Evolutionary conservation across 2,888 invertebrate species (phyloP).

Genomic region (Chrysodeixis includens): DNA sequence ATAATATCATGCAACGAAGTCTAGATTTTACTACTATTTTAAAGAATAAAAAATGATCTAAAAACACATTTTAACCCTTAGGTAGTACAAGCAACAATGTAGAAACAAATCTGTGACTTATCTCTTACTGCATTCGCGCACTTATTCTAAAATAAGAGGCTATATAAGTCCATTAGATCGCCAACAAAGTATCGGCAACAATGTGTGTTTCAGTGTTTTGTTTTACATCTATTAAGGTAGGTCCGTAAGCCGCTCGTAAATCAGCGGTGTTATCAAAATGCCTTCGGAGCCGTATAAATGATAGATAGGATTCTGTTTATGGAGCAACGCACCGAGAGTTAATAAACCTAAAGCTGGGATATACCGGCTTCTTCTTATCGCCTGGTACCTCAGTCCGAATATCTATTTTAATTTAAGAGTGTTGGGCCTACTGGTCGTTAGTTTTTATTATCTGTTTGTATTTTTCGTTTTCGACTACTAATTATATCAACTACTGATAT

Average conservation of each 20-base stretch:
- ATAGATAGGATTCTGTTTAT: conserved; percentile 55
- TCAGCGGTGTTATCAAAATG: conserved; percentile 66
- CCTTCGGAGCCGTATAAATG: conserved; percentile 52
- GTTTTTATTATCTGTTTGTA: not conserved
- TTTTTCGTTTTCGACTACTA: not conserved
- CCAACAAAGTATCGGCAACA: conserved; percentile 31
- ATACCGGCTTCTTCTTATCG: not conserved
- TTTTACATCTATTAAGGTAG: conserved; percentile 56
- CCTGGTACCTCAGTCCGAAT: not conserved
- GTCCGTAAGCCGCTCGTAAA: conserved; percentile 63
- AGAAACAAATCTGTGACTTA: not conserved
- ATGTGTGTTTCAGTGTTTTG: conserved; percentile 29
- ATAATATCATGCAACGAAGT: too few relatives aligned
- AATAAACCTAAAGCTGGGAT: not conserved
- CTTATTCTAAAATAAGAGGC: not conserved
- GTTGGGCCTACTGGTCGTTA: not conserved
- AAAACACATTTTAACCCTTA: not conserved
- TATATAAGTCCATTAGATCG: conserved; percentile 3
- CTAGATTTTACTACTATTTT: too few relatives aligned
- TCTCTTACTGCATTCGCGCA: not conserved
- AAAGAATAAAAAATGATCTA: not conserved
- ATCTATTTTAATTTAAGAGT: not conserved
- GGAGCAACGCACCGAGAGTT: conserved; percentile 1
- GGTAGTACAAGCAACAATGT: not conserved
- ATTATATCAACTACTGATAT: not conserved